These are phyloP conservation scores for Eurypyga helias DNA, from an alignment of 2,113 vertebrate genomes.

Conservation along the genomic window DNA sequence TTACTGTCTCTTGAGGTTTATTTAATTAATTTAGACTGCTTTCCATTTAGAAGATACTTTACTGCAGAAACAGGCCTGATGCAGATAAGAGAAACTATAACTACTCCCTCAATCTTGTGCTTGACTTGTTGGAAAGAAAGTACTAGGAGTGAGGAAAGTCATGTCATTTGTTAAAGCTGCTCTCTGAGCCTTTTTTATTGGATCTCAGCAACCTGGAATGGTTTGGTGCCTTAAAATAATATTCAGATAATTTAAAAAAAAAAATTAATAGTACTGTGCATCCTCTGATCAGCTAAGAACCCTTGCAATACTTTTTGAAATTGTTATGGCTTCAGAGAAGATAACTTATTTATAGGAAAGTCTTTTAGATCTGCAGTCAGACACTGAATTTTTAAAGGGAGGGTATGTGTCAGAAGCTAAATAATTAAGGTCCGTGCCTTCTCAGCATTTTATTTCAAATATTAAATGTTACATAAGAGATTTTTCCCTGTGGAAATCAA, in stretches of 20 bases:
- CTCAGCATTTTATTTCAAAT: slow-evolving; percentile 73
- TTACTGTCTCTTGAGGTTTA: slow-evolving; percentile 36
- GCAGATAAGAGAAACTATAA: slow-evolving; percentile 14
- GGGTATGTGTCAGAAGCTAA: slow-evolving; percentile 69
- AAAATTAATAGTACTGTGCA: neutral
- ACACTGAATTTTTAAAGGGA: slow-evolving; percentile 72
- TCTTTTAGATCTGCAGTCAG: slow-evolving; percentile 68
- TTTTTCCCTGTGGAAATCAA: slow-evolving; percentile 18
- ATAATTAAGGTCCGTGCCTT: slow-evolving; percentile 69
- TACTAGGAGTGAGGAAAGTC: neutral
- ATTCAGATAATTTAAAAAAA: too few relatives aligned
- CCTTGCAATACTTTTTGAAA: slow-evolving; percentile 15
- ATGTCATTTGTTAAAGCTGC: neutral
- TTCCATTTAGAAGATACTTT: slow-evolving; percentile 45
- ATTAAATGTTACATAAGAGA: slow-evolving; percentile 71
- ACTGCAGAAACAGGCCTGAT: neutral
- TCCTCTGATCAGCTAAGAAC: slow-evolving; percentile 17
- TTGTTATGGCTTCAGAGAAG: slow-evolving; percentile 55
- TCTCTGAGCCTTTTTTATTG: neutral
- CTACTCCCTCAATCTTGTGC: neutral
- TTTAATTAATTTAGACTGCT: slow-evolving; percentile 59
- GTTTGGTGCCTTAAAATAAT: neutral
- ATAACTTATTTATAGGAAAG: slow-evolving; percentile 70
- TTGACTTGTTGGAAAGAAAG: neutral
- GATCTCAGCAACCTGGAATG: neutral